A percentile compares a stretch with the other conserved stretches of the same genome.
Evolutionary conservation across 2,113 vertebrate species (phyloP).

Genomic region (Podarcis cretensis): DNA sequence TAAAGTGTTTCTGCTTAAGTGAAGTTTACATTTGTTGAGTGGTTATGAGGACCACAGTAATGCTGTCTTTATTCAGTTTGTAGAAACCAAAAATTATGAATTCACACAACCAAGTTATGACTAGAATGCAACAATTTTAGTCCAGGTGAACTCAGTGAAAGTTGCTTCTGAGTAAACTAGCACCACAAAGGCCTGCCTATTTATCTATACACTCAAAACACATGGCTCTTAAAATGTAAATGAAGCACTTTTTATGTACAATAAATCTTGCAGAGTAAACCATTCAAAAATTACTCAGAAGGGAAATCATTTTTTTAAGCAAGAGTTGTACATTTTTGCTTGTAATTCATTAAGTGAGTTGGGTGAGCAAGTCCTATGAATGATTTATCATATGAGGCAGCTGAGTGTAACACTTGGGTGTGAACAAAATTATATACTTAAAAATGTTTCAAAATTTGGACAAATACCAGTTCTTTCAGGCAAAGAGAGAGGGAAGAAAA

Average conservation of each 20-base stretch:
- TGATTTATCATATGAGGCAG: slow-evolving; percentile 34
- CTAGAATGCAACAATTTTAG: not conserved
- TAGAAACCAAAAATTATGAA: slow-evolving; percentile 4
- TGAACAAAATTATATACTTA: not conserved
- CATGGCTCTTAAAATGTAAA: slow-evolving; percentile 30
- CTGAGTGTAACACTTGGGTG: slow-evolving; percentile 33
- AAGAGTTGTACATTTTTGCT: slow-evolving; percentile 23
- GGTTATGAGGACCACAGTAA: not conserved
- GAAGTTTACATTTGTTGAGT: not conserved
- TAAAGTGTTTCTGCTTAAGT: not conserved
- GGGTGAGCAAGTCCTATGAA: not conserved
- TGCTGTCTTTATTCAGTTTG: slow-evolving; percentile 12
- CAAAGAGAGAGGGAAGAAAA: slow-evolving; percentile 18
- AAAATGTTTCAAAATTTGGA: slow-evolving; percentile 30
- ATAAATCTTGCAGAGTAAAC: slow-evolving; percentile 31
- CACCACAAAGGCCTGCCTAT: not conserved
- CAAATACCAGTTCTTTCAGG: slow-evolving; percentile 8
- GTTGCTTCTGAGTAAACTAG: not conserved
- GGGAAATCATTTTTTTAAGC: slow-evolving; percentile 14
- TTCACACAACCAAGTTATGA: slow-evolving; percentile 35
- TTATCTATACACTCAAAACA: not conserved
- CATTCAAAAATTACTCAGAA: slow-evolving; percentile 16
- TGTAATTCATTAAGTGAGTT: slow-evolving; percentile 33
- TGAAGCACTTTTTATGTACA: slow-evolving; percentile 8
- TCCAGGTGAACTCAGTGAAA: not conserved